These are phyloP conservation scores for Ariopsis seemanni DNA, from an alignment of 2,113 vertebrate genomes.

Conservation along the genomic window DNA sequence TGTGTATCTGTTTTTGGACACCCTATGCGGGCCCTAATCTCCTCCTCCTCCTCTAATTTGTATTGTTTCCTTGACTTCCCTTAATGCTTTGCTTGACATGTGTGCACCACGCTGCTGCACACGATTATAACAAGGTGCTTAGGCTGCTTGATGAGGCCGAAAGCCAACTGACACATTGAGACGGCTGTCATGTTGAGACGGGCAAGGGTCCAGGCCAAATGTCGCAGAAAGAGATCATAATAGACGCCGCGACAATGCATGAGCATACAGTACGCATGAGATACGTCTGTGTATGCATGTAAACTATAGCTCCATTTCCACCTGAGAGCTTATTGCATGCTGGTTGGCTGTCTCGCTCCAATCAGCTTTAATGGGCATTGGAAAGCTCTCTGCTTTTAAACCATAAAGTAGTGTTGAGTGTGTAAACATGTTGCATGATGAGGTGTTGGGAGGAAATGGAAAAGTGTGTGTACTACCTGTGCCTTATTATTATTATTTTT, in stretches of 20 bases:
- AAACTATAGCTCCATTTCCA: neutral
- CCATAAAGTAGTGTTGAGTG: neutral
- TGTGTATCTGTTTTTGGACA: neutral
- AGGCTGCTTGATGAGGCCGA: constrained; percentile 46
- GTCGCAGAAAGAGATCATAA: neutral
- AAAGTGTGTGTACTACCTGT: neutral
- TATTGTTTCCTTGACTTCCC: constrained; percentile 51
- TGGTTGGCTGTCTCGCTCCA: neutral
- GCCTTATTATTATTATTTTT: neutral
- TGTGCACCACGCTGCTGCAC: constrained; percentile 57
- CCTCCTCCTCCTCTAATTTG: constrained; percentile 56
- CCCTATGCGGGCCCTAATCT: constrained; percentile 34
- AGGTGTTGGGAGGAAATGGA: neutral
- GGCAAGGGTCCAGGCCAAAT: neutral
- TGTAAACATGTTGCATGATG: constrained; percentile 8
- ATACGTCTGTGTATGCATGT: neutral
- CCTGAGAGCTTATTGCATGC: constrained; percentile 20
- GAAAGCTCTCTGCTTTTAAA: constrained; percentile 21
- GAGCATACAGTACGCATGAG: neutral
- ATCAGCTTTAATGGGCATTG: constrained; percentile 50
- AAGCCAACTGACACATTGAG: constrained; percentile 54
- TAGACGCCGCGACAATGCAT: neutral
- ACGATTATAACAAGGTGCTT: constrained; percentile 64
- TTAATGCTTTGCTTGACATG: constrained; percentile 62
- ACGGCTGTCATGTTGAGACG: constrained; percentile 18